Evolutionary conservation across 2,797 vertebrate species (phyloP).

Genomic region (Karalla daura): DNA sequence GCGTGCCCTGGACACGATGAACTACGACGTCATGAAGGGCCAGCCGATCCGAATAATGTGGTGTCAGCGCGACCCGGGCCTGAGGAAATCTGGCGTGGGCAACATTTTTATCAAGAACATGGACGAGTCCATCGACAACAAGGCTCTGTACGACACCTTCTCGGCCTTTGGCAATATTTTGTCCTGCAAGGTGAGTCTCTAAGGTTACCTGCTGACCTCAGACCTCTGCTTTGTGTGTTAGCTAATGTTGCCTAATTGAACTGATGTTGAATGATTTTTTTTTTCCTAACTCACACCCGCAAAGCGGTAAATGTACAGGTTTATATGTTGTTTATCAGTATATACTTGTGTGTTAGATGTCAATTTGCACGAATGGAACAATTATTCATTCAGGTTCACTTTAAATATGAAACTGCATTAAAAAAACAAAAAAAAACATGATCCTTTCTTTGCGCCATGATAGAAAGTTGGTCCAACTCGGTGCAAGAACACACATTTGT

Average conservation of each 20-base stretch:
- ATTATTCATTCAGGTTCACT: too few species aligned
- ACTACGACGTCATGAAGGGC: constrained; percentile 97
- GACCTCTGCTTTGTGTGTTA: neutral
- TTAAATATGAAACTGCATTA: too few species aligned
- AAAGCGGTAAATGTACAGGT: too few species aligned
- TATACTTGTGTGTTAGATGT: too few species aligned
- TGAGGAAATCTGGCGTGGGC: constrained; percentile 95
- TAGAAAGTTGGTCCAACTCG: too few species aligned
- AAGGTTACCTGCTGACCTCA: neutral
- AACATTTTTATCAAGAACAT: constrained; percentile 99
- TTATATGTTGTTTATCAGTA: too few species aligned
- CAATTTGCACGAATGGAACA: too few species aligned
- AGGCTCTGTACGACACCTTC: constrained; percentile 97
- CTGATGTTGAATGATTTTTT: too few species aligned
- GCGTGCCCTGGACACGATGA: constrained; percentile 97
- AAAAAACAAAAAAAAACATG: too few species aligned
- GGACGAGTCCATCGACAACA: constrained; percentile 98
- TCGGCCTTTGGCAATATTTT: constrained; percentile 97
- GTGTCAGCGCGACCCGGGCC: constrained; percentile 96
- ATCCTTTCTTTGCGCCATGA: too few species aligned
- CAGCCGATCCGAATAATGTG: constrained; percentile 98
- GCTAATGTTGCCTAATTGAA: neutral
- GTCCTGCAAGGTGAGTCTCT: constrained; percentile 92
- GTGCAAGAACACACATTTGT: too few species aligned
- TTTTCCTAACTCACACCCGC: too few species aligned